A percentile compares a stretch with the other conserved stretches of the same genome.
phyloP scores from a whole-genome alignment of 2,113 vertebrate species.

The Corythornis cristatus region DNA sequence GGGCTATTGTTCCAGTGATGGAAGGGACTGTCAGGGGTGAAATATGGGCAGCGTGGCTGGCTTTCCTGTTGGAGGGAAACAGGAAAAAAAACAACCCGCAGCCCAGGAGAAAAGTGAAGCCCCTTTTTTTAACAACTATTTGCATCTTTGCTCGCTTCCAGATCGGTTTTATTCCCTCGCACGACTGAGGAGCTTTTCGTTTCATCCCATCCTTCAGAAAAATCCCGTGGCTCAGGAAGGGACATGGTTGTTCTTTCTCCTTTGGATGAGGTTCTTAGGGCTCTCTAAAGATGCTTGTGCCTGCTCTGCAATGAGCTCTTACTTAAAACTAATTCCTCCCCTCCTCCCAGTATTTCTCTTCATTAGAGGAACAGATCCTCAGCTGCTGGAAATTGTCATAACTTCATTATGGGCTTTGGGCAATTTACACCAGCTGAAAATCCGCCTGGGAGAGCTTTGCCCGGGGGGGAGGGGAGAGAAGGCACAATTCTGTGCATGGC shows the following conservation, averaged over 20 bases:
- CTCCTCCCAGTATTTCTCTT: conserved; percentile 8
- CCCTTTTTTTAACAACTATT: not conserved
- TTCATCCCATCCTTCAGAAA: not conserved
- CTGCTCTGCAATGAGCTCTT: not conserved
- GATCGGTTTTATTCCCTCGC: not conserved
- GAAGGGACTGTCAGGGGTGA: conserved; percentile 52
- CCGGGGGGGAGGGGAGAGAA: not conserved
- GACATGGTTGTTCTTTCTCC: rapidly evolving
- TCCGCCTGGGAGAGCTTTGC: conserved; percentile 2
- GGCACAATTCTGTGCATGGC: not conserved
- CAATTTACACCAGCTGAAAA: conserved; percentile 33
- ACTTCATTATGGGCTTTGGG: conserved; percentile 12
- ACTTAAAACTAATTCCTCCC: not conserved
- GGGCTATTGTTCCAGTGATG: conserved; percentile 56
- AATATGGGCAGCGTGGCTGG: conserved; percentile 39
- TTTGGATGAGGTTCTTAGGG: not conserved
- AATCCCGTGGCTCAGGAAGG: not conserved
- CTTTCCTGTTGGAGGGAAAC: conserved; percentile 49
- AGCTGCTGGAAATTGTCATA: conserved; percentile 18
- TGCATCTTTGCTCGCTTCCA: not conserved
- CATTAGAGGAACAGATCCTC: conserved; percentile 20
- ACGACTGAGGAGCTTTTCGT: not conserved
- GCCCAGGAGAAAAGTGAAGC: not conserved
- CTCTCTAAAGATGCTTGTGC: not conserved
- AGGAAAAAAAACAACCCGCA: conserved; percentile 31